Conservation (phyloP, 2,113 vertebrate species). For the Leiothrix lutea region DNA sequence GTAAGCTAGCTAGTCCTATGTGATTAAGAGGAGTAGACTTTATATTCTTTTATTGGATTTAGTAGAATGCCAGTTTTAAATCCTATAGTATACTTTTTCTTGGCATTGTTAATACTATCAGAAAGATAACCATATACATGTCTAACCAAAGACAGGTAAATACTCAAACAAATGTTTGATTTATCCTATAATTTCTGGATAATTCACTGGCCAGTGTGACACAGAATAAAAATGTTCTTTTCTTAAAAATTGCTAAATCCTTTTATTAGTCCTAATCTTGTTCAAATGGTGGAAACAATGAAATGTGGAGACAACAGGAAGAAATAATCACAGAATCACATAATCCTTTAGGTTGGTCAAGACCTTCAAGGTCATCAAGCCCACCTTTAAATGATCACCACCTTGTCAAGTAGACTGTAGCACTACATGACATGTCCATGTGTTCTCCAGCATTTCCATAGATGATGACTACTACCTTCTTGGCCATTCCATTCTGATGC, state of each 20-base stretch:
- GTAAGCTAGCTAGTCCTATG: background rate
- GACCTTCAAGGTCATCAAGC: background rate
- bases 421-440: rapidly evolving
- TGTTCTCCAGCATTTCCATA: background rate
- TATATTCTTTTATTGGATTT: background rate
- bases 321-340: background rate
- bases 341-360: background rate
- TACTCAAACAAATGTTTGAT: background rate
- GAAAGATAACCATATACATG: background rate
- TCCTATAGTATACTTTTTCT: background rate
- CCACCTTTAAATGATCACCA: background rate
- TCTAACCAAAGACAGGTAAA: background rate
- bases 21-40: background rate
- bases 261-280: background rate
- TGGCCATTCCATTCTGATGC: rapidly evolving
- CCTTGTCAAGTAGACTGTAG: background rate
- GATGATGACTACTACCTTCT: background rate
- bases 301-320: background rate
- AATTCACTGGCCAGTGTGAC: background rate
- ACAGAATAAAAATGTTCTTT: background rate
- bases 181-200: background rate
- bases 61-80: background rate
- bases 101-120: background rate
- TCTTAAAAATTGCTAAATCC: background rate
- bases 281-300: background rate